These are phyloP conservation scores for Thecocarcelia acutangulata DNA, from an alignment of 2,888 invertebrate genomes.

Conservation along the genomic window DNA sequence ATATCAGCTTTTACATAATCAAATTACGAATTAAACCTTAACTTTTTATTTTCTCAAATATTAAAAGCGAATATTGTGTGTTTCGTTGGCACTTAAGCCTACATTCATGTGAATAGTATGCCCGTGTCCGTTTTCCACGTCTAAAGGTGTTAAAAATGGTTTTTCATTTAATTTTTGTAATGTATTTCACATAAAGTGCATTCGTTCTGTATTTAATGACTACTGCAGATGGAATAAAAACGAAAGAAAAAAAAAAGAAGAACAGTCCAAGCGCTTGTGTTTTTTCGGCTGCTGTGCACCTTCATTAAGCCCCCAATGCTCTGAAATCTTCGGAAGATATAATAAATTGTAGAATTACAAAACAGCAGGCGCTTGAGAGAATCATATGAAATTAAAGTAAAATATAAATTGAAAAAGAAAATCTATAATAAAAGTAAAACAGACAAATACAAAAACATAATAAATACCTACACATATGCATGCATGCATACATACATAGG, in stretches of 20 bases:
- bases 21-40: background rate
- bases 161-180: slow-evolving; percentile 59
- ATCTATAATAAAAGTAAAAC: slow-evolving; percentile 58
- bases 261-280: slow-evolving; percentile 35
- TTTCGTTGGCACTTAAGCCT: too few species aligned
- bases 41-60: slow-evolving; percentile 22
- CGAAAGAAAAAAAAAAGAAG: slow-evolving; percentile 19
- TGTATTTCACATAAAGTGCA: slow-evolving; percentile 19
- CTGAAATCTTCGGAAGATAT: slow-evolving; percentile 49
- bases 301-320: slow-evolving; percentile 68
- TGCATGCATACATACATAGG: slow-evolving; percentile 16
- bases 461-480: slow-evolving; percentile 35
- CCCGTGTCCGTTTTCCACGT: slow-evolving; percentile 40
- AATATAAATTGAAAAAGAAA: slow-evolving; percentile 30
- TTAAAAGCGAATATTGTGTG: slow-evolving; percentile 42
- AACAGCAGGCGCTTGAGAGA: slow-evolving; percentile 66
- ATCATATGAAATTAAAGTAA: slow-evolving; percentile 45
- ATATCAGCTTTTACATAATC: too few species aligned
- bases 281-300: slow-evolving; percentile 64
- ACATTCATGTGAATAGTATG: slow-evolving; percentile 28
- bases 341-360: slow-evolving; percentile 59
- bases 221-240: slow-evolving; percentile 56
- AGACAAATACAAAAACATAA: slow-evolving; percentile 31
- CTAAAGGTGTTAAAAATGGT: slow-evolving; percentile 64
- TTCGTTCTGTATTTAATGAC: slow-evolving; percentile 52